phyloP scores from a whole-genome alignment of 2,797 vertebrate species.

The Pseudomugil gertrudae region DNA sequence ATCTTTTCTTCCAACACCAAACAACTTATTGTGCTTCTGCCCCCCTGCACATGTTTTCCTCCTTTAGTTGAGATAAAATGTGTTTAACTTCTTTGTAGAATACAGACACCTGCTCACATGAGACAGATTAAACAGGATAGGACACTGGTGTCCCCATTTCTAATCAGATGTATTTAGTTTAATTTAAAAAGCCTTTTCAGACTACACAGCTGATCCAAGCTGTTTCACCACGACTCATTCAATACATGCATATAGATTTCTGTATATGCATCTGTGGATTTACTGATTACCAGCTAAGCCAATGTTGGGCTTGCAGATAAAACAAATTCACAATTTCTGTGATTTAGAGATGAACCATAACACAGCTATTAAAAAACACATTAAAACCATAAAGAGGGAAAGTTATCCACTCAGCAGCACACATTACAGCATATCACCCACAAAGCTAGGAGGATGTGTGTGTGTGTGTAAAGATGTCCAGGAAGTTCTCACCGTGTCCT shows the following conservation, averaged over 20 bases:
- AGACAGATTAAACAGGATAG: neutral
- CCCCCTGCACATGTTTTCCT: too few relatives aligned
- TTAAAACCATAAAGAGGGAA: neutral
- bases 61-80: too few relatives aligned
- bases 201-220: neutral
- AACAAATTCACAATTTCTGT: neutral
- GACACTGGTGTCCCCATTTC: neutral
- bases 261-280: neutral
- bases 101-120: neutral
- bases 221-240: neutral
- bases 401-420: conserved; percentile 2
- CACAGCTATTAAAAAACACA: neutral
- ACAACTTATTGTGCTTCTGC: too few relatives aligned
- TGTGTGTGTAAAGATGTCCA: conserved; percentile 15
- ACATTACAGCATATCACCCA: conserved; percentile 9
- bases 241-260: neutral
- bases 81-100: neutral
- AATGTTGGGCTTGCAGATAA: neutral
- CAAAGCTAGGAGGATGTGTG: neutral
- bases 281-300: neutral
- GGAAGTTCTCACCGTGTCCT: neutral
- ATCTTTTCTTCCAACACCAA: too few relatives aligned
- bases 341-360: neutral
- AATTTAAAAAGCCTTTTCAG: neutral
- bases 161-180: neutral